Conservation (phyloP, 92 coral and sea anemone genomes). For the Porites cylindrica region DNA sequence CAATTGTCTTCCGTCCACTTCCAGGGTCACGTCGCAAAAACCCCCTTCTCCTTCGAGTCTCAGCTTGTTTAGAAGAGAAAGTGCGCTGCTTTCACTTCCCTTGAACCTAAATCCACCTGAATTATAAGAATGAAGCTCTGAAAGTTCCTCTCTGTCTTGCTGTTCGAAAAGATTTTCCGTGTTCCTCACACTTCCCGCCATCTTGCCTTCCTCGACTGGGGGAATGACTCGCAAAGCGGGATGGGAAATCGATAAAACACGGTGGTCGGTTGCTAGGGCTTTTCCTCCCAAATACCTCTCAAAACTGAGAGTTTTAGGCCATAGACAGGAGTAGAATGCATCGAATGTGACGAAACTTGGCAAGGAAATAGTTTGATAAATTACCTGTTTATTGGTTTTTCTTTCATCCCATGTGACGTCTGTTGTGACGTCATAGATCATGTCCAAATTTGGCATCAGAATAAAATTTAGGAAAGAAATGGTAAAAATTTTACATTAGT, state of each 20-base stretch:
- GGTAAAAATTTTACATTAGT: too few species aligned
- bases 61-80: slow-evolving; percentile 67
- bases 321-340: too few species aligned
- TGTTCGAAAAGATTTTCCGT: slow-evolving; percentile 56
- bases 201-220: background rate
- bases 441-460: too few species aligned
- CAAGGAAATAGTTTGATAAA: too few species aligned
- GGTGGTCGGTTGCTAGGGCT: too few species aligned
- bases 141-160: slow-evolving; percentile 68
- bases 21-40: slow-evolving; percentile 85
- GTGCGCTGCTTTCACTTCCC: slow-evolving; percentile 54
- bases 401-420: too few species aligned
- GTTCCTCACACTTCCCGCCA: slow-evolving; percentile 61
- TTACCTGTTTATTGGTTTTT: too few species aligned
- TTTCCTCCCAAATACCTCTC: too few species aligned
- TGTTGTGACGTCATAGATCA: too few species aligned
- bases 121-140: slow-evolving; percentile 31
- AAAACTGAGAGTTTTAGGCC: too few species aligned
- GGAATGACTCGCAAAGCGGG: slow-evolving; percentile 1
- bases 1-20: slow-evolving; percentile 73
- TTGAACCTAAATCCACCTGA: slow-evolving; percentile 70
- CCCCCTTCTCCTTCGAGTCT: slow-evolving; percentile 84
- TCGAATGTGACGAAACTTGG: too few species aligned
- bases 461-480: too few species aligned
- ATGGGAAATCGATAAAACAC: background rate